These are phyloP conservation scores for Hemichromis elongatus DNA, from an alignment of 2,113 vertebrate genomes.

Conservation along the genomic window DNA sequence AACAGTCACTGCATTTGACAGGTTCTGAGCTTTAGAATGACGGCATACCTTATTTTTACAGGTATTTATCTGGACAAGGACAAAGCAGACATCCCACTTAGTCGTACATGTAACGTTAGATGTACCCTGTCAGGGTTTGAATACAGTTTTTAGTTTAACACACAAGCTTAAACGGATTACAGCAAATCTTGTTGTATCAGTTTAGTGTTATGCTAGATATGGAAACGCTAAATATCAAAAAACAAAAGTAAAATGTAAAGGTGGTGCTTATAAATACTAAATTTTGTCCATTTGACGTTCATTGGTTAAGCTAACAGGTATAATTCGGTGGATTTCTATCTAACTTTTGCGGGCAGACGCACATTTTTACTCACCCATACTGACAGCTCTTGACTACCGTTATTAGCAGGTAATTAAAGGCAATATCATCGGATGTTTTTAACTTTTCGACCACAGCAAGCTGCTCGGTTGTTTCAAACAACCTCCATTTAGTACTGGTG, in stretches of 20 bases:
- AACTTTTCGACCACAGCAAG: not conserved
- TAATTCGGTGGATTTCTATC: not conserved
- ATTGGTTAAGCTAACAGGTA: not conserved
- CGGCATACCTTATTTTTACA: not conserved
- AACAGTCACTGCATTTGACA: not conserved
- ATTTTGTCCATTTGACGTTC: not conserved
- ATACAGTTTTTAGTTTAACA: not conserved
- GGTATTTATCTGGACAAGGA: not conserved
- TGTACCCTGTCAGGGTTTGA: not conserved
- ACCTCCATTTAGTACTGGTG: not conserved
- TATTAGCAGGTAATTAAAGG: not conserved
- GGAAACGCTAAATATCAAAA: not conserved
- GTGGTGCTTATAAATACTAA: not conserved
- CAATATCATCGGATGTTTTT: not conserved
- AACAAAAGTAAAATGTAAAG: not conserved
- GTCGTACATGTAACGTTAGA: not conserved
- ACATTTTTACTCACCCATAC: conserved; percentile 53
- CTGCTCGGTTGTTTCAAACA: conserved; percentile 7
- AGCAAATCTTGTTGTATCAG: not conserved
- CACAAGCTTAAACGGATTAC: not conserved
- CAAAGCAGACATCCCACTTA: not conserved
- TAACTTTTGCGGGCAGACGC: not conserved
- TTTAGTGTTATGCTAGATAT: not conserved
- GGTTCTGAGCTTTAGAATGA: not conserved
- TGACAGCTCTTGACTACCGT: not conserved